Evolutionary conservation across 1,140 invertebrate genomes (phyloP).

Genomic region (Dermatophagoides farinae): DNA sequence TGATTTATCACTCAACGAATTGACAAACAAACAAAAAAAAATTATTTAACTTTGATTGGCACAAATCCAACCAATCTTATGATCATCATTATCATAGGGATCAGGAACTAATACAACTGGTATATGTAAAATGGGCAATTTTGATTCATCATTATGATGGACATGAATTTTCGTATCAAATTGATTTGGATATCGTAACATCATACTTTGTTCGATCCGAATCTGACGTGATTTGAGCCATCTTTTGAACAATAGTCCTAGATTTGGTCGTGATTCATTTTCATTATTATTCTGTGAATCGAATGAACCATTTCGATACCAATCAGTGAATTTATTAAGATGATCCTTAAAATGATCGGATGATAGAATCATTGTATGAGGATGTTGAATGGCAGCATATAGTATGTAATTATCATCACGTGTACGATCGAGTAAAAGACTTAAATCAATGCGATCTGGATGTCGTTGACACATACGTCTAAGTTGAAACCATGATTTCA

Average conservation of each 20-base stretch:
- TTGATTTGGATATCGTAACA: background rate
- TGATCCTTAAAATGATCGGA: slow-evolving; percentile 5
- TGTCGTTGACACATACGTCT: background rate
- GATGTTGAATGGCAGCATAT: slow-evolving; percentile 9
- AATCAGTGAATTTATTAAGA: background rate
- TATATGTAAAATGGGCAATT: slow-evolving; percentile 1
- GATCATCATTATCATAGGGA: slow-evolving; percentile 3
- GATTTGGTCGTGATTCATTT: background rate
- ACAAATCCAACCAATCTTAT: background rate
- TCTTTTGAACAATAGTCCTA: background rate
- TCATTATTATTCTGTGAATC: background rate
- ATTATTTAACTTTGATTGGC: background rate
- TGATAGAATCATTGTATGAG: background rate
- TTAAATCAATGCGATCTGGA: background rate
- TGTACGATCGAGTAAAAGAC: background rate
- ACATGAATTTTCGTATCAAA: slow-evolving; percentile 6
- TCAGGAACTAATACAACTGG: background rate
- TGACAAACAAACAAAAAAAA: too few species aligned
- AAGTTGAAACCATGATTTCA: background rate
- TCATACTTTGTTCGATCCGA: background rate
- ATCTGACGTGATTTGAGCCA: background rate
- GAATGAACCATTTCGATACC: background rate
- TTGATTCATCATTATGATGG: background rate
- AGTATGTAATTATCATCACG: slow-evolving; percentile 7
- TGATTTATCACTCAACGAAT: too few species aligned